Conservation (phyloP, 2,113 vertebrate genomes). For the Antidorcas marsupialis region DNA sequence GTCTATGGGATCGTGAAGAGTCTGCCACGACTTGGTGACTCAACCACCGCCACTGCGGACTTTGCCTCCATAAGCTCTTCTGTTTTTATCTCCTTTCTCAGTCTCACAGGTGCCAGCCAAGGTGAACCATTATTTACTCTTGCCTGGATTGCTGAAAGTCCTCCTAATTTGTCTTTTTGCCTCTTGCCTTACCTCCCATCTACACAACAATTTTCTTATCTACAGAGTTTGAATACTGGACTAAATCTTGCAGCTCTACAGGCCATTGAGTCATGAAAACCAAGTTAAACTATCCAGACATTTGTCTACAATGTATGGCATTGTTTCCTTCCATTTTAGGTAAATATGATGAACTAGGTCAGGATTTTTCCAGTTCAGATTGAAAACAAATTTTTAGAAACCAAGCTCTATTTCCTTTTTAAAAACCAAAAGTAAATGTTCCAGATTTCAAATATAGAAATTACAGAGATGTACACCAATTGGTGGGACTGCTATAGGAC, state of each 20-base stretch:
- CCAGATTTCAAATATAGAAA: slow-evolving; percentile 48
- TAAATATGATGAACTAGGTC: slow-evolving; percentile 31
- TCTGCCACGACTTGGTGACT: not conserved
- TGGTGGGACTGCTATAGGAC: not conserved
- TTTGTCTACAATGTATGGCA: not conserved
- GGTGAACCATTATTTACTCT: not conserved
- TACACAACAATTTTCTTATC: not conserved
- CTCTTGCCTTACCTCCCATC: not conserved
- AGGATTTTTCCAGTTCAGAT: not conserved
- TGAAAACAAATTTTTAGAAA: slow-evolving; percentile 54
- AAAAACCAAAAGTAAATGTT: slow-evolving; percentile 40
- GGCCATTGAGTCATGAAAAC: not conserved
- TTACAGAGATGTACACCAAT: not conserved
- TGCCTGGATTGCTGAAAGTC: not conserved
- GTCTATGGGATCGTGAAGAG: not conserved
- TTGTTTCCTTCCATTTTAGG: slow-evolving; percentile 5
- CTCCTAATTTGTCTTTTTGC: not conserved
- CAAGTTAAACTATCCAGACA: not conserved
- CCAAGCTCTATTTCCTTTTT: not conserved
- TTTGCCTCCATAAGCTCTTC: not conserved
- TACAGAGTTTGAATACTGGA: not conserved
- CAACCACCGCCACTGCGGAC: not conserved
- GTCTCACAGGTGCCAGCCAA: not conserved
- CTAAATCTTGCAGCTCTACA: not conserved
- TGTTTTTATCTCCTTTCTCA: not conserved